Evolutionary conservation across 2,888 invertebrate species (phyloP).

Genomic region (Sarcophaga carnaria): DNA sequence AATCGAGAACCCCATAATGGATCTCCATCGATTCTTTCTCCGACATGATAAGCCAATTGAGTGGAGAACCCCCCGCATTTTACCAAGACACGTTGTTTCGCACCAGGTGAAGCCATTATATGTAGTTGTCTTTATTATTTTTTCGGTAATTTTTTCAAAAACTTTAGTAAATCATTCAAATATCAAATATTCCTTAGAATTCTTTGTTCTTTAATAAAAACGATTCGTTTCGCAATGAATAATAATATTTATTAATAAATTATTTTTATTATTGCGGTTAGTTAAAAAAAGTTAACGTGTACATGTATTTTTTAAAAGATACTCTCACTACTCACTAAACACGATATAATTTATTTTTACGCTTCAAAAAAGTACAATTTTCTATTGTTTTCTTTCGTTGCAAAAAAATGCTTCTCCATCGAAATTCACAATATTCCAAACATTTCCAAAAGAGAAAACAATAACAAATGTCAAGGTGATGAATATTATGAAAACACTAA

Average conservation of each 20-base stretch:
- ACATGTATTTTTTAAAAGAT: no score
- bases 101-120: neutral
- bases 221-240: neutral
- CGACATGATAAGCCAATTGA: constrained; percentile 89
- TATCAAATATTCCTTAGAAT: neutral
- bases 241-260: neutral
- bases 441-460: constrained; percentile 31
- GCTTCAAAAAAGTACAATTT: neutral
- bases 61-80: constrained; percentile 91
- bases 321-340: neutral
- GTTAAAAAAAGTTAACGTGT: no score
- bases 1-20: constrained; percentile 94
- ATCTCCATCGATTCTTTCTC: constrained; percentile 90
- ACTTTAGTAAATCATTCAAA: neutral
- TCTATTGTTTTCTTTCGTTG: neutral
- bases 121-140: neutral
- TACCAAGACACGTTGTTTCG: constrained; percentile 80
- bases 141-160: neutral
- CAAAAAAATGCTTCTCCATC: neutral
- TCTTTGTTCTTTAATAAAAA: neutral
- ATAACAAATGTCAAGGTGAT: constrained; percentile 50
- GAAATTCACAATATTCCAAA: constrained; percentile 1
- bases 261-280: neutral
- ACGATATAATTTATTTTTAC: neutral
- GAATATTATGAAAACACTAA: neutral